These are phyloP conservation scores for Lasioglossum malachurum DNA, from an alignment of 2,888 invertebrate genomes.

Conservation along the genomic window DNA sequence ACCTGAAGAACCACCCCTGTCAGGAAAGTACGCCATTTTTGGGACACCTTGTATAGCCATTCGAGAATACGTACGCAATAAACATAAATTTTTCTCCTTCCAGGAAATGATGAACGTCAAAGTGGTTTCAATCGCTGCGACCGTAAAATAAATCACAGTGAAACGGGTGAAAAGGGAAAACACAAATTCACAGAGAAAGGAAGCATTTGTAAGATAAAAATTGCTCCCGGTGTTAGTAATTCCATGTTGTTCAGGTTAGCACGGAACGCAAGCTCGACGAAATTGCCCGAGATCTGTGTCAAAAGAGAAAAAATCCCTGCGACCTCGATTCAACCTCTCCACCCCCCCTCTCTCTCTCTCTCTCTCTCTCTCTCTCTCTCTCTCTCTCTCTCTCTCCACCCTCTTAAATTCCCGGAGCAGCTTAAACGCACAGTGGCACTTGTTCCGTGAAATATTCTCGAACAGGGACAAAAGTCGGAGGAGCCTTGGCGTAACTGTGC, in stretches of 20 bases:
- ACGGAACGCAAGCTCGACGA: not conserved
- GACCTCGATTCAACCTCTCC: not conserved
- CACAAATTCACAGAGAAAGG: not conserved
- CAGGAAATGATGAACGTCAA: not conserved
- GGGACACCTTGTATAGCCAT: too few species aligned
- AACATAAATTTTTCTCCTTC: not conserved
- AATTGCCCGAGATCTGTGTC: not conserved
- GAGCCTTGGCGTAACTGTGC: slow-evolving; percentile 40
- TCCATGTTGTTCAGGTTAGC: not conserved
- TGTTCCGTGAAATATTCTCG: slow-evolving; percentile 3
- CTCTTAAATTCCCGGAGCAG: not conserved
- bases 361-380: not conserved
- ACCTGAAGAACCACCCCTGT: too few species aligned
- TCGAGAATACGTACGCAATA: not conserved
- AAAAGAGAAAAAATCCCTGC: not conserved
- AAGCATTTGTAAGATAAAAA: not conserved
- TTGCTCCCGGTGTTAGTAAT: not conserved
- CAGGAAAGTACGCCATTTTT: too few species aligned
- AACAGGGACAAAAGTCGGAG: slow-evolving; percentile 34
- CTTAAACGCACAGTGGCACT: slow-evolving; percentile 5
- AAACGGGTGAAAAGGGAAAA: not conserved
- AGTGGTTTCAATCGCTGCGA: not conserved
- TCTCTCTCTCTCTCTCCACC: not conserved
- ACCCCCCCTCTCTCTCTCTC: not conserved
- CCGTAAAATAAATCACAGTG: not conserved